Evolutionary conservation across 1,140 invertebrate genomes (phyloP).

Genomic region (Cyphomyrmex costatus): DNA sequence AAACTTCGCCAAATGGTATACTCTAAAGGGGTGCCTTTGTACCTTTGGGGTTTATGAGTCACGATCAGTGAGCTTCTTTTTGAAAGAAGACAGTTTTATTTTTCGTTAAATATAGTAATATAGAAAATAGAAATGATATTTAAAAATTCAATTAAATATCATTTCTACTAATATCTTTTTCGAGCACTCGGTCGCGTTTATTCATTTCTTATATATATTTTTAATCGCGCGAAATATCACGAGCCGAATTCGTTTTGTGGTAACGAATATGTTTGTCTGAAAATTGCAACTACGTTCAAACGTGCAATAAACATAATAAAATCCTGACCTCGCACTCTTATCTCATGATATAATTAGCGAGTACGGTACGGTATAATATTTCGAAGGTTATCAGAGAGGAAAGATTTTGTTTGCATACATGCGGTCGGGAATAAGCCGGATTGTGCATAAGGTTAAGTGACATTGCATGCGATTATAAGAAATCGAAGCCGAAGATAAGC

Average conservation of each 20-base stretch:
- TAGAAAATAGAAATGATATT: neutral
- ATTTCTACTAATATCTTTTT: neutral
- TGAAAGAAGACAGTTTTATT: slow-evolving; percentile 21
- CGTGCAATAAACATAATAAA: slow-evolving; percentile 29
- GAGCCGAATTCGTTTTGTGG: neutral
- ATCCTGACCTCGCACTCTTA: slow-evolving; percentile 53
- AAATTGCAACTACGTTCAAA: neutral
- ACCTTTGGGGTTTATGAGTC: slow-evolving; percentile 60
- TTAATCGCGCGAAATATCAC: slow-evolving; percentile 1
- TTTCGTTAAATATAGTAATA: neutral
- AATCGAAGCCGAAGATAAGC: slow-evolving; percentile 59
- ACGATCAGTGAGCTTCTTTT: slow-evolving; percentile 23
- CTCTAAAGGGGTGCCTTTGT: neutral
- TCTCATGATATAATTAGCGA: slow-evolving; percentile 69
- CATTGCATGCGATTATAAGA: slow-evolving; percentile 58
- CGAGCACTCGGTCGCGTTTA: neutral
- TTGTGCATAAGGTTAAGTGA: slow-evolving; percentile 71
- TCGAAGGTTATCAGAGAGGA: slow-evolving; percentile 69
- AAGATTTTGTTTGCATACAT: slow-evolving; percentile 63
- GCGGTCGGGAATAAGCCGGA: slow-evolving; percentile 17
- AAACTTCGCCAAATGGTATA: slow-evolving; percentile 71
- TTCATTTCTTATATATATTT: slow-evolving; percentile 10
- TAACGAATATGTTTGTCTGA: slow-evolving; percentile 5
- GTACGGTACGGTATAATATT: slow-evolving; percentile 53
- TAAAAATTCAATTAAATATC: neutral